These are phyloP conservation scores for Aquatica leii DNA, from an alignment of 2,888 invertebrate genomes.

Conservation along the genomic window DNA sequence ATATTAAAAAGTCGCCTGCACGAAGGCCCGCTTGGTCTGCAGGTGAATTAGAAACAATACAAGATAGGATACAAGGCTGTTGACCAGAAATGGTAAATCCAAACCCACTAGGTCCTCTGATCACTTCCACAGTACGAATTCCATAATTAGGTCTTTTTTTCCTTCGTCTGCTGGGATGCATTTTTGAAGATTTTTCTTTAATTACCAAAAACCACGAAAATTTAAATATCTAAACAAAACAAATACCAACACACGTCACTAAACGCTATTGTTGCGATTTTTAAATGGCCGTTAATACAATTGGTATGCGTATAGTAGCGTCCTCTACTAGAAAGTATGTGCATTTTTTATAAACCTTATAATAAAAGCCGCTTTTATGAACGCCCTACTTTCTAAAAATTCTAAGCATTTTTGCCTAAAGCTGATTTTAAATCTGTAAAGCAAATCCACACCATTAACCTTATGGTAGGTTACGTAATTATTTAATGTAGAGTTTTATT, in stretches of 20 bases:
- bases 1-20: slow-evolving; percentile 91
- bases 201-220: neutral
- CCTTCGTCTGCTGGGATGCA: slow-evolving; percentile 71
- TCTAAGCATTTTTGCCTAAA: neutral
- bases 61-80: slow-evolving; percentile 93
- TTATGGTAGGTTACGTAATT: neutral
- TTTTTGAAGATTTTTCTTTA: slow-evolving; percentile 41
- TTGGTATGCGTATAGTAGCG: slow-evolving; percentile 42
- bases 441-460: neutral
- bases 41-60: slow-evolving; percentile 89
- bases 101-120: slow-evolving; percentile 87
- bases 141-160: slow-evolving; percentile 78
- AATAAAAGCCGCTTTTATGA: slow-evolving; percentile 25
- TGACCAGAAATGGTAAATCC: slow-evolving; percentile 99
- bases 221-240: slow-evolving; percentile 31
- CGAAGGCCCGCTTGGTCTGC: slow-evolving; percentile 90
- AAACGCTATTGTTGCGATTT: slow-evolving; percentile 48
- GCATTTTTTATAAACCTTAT: slow-evolving; percentile 6
- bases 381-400: slow-evolving; percentile 31
- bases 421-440: neutral
- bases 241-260: slow-evolving; percentile 47
- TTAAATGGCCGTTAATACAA: slow-evolving; percentile 54
- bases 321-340: slow-evolving; percentile 47
- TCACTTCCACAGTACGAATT: slow-evolving; percentile 84
- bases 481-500: too few species aligned